Evolutionary conservation across 2,888 invertebrate species (phyloP).

Genomic region (Neria commutata): DNA sequence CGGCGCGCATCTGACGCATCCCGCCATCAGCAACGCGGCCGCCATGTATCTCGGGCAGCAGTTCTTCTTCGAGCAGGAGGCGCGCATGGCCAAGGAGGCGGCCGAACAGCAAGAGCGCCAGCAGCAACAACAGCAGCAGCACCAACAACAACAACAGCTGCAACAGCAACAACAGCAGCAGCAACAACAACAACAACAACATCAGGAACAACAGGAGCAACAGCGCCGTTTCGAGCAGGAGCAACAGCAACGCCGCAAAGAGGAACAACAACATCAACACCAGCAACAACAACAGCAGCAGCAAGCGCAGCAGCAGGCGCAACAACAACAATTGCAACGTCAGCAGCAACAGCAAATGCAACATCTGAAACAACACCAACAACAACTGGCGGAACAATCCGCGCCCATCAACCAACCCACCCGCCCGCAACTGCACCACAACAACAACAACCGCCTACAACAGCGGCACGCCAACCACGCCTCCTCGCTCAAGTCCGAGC

Average conservation of each 20-base stretch:
- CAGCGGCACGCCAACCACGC: conserved; percentile 48
- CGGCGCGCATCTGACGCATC: conserved; percentile 65
- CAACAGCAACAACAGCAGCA: conserved; percentile 40
- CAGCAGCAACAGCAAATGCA: conserved; percentile 65
- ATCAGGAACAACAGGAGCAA: conserved; percentile 64
- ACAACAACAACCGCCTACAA: conserved; percentile 50
- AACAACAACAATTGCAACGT: conserved; percentile 64
- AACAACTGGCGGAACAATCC: conserved; percentile 54
- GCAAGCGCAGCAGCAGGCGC: conserved; percentile 58
- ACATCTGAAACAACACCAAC: conserved; percentile 55
- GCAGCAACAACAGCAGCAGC: conserved; percentile 62
- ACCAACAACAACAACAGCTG: conserved; percentile 64
- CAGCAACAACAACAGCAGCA: conserved; percentile 63
- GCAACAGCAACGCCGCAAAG: conserved; percentile 64
- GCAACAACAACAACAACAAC: conserved; percentile 58
- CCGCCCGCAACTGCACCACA: conserved; percentile 52
- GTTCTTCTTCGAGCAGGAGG: conserved; percentile 80
- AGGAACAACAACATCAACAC: conserved; percentile 59
- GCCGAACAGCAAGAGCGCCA: conserved; percentile 67
- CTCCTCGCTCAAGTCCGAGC: conserved; percentile 69
- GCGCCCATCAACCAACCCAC: conserved; percentile 48
- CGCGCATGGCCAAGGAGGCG: conserved; percentile 72
- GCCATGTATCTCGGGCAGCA: conserved; percentile 82
- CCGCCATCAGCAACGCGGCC: conserved; percentile 68
- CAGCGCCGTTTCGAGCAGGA: conserved; percentile 66